phyloP scores from a whole-genome alignment of 2,888 invertebrate species.

The Acronicta aceris region DNA sequence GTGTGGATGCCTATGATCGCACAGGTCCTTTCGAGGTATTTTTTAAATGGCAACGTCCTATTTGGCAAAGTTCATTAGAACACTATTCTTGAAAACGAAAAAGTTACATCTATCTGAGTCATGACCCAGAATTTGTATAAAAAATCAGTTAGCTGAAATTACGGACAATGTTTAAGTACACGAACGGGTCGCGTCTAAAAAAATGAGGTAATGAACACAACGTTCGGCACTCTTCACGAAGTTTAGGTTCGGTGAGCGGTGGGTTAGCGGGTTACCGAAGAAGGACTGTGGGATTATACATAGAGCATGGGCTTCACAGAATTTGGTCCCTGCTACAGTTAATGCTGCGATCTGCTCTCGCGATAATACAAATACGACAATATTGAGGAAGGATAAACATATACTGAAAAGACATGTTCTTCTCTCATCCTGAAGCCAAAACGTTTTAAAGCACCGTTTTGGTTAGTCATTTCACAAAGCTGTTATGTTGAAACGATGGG shows the following conservation, averaged over 20 bases:
- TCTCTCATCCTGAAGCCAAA: conserved; percentile 26
- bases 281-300: conserved; percentile 38
- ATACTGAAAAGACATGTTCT: background rate
- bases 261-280: conserved; percentile 77
- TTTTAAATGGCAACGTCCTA: too few species aligned
- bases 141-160: conserved; percentile 54
- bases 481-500: conserved; percentile 76
- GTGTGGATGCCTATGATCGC: background rate
- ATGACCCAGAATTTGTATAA: conserved; percentile 55
- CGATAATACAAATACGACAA: background rate
- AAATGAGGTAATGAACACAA: conserved; percentile 78
- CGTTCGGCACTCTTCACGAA: conserved; percentile 61
- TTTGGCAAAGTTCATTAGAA: background rate
- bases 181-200: conserved; percentile 59
- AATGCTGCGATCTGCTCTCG: background rate
- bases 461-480: conserved; percentile 56
- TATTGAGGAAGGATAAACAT: background rate
- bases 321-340: conserved; percentile 1
- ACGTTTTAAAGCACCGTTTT: conserved; percentile 46
- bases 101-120: conserved; percentile 53
- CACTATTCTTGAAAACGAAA: conserved; percentile 20
- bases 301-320: conserved; percentile 39
- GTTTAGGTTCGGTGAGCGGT: conserved; percentile 55
- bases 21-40: background rate
- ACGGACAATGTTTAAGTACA: conserved; percentile 60